Conservation (phyloP, 2,113 vertebrate species). For the Ginglymostoma cirratum region DNA sequence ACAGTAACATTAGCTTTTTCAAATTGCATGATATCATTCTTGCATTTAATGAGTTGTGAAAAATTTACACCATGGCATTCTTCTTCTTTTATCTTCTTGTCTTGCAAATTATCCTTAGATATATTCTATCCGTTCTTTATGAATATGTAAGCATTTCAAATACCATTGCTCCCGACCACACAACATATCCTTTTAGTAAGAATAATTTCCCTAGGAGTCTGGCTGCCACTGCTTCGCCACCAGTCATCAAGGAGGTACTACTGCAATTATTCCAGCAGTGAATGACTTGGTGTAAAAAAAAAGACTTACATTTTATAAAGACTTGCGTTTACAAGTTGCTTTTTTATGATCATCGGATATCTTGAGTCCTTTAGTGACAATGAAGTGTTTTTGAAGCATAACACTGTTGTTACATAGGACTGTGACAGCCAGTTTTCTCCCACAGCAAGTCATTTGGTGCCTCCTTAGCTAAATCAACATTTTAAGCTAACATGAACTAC, state of each 20-base stretch:
- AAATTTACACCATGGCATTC: not conserved
- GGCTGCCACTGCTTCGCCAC: not conserved
- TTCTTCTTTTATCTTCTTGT: not conserved
- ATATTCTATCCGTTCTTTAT: too few relatives aligned
- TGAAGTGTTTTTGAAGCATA: too few relatives aligned
- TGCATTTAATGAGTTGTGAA: not conserved
- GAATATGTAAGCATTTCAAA: too few relatives aligned
- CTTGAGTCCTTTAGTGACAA: too few relatives aligned
- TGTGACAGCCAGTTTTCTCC: too few relatives aligned
- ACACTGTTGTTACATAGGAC: too few relatives aligned
- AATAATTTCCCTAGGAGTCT: not conserved
- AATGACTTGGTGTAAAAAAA: not conserved
- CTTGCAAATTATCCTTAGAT: too few relatives aligned
- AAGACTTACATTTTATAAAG: too few relatives aligned
- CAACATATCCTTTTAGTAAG: not conserved
- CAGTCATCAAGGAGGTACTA: not conserved
- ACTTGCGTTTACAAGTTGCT: too few relatives aligned
- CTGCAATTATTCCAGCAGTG: not conserved
- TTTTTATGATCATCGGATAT: too few relatives aligned
- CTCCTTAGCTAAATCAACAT: not conserved
- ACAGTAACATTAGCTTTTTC: not conserved
- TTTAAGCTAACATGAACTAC: not conserved
- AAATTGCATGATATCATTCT: not conserved
- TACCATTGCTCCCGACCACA: too few relatives aligned
- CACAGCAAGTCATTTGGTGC: not conserved